Evolutionary conservation across 2,888 invertebrate genomes (phyloP).

Genomic region (Teinopalpus imperialis): DNA sequence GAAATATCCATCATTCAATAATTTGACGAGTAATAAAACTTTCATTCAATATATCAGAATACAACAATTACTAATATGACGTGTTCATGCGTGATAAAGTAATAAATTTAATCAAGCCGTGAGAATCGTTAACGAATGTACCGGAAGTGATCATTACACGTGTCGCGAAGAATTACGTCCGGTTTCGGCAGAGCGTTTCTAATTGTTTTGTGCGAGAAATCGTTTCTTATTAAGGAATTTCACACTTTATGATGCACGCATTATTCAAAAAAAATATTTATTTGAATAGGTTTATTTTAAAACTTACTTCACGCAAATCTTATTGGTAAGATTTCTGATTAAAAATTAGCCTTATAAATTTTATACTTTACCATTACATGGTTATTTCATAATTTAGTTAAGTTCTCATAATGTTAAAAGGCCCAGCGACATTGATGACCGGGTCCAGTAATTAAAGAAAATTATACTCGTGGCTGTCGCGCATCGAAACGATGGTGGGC

Average conservation of each 20-base stretch:
- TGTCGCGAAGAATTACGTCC: constrained; percentile 11
- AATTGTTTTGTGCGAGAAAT: constrained; percentile 1
- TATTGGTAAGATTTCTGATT: too few species aligned
- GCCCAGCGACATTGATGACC: too few species aligned
- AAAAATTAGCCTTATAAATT: too few species aligned
- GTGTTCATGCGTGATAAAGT: constrained; percentile 5
- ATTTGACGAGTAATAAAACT: constrained; percentile 22
- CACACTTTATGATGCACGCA: neutral
- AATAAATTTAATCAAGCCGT: constrained; percentile 21
- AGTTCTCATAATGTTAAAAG: too few species aligned
- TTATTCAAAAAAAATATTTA: too few species aligned
- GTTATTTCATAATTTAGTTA: too few species aligned
- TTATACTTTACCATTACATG: too few species aligned
- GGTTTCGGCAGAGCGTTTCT: constrained; percentile 1
- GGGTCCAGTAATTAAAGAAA: too few species aligned
- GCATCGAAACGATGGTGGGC: too few species aligned
- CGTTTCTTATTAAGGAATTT: neutral
- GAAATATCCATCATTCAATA: constrained; percentile 20
- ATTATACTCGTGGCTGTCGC: too few species aligned
- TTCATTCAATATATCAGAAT: constrained; percentile 10
- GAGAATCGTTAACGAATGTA: constrained; percentile 20
- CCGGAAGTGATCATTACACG: constrained; percentile 21
- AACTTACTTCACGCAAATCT: too few species aligned
- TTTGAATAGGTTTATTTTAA: too few species aligned
- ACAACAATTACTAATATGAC: constrained; percentile 18